Evolutionary conservation across 2,888 invertebrate genomes (phyloP).

Genomic region (Xestobium rufovillosum): DNA sequence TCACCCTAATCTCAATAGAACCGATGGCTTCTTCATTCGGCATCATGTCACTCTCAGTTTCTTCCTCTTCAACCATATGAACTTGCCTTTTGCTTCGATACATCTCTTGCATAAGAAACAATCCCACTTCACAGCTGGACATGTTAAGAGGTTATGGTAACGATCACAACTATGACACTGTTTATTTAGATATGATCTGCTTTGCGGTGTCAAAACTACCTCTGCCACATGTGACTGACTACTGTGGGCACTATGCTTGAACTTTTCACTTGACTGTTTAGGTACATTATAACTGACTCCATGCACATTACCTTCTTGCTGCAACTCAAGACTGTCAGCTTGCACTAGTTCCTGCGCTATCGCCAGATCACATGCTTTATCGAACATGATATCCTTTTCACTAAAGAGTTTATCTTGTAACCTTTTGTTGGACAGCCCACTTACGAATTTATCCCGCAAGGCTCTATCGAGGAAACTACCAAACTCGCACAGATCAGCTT

Average conservation of each 20-base stretch:
- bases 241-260: too few species aligned
- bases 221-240: too few species aligned
- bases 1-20: background rate
- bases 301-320: too few species aligned
- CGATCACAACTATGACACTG: conserved; percentile 6
- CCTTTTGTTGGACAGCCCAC: conserved; percentile 11
- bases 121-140: conserved; percentile 5
- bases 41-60: background rate
- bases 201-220: too few species aligned
- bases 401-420: conserved; percentile 14
- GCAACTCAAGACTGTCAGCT: too few species aligned
- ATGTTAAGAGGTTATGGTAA: conserved; percentile 3
- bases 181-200: too few species aligned
- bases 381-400: too few species aligned
- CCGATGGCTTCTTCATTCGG: conserved; percentile 4
- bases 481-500: conserved; percentile 15
- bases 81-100: conserved; percentile 3
- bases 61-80: background rate
- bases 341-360: too few species aligned
- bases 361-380: too few species aligned
- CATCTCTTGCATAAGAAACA: conserved; percentile 6
- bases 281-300: too few species aligned
- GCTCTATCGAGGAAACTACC: conserved; percentile 13
- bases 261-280: too few species aligned
- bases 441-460: conserved; percentile 16